Percentiles rank a stretch among this genome's conserved stretches.
Conservation (phyloP, 2,113 vertebrate species). For the Pluvianellus socialis region DNA sequence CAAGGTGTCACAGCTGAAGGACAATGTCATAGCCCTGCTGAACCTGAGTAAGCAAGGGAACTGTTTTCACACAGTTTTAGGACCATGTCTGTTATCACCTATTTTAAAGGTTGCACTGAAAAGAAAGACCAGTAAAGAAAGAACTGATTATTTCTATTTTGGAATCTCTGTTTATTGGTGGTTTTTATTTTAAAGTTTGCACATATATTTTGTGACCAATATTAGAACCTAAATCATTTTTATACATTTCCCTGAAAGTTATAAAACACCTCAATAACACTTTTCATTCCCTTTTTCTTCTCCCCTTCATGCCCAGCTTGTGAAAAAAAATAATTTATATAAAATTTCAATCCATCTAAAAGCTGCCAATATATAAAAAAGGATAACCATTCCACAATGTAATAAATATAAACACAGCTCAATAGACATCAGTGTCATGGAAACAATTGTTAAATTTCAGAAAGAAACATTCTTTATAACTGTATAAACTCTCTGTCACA, state of each 20-base stretch:
- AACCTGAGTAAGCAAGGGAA: not conserved
- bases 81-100: not conserved
- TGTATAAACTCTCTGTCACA: conserved; percentile 47
- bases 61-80: not conserved
- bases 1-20: not conserved
- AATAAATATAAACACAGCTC: conserved; percentile 63
- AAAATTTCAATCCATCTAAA: conserved; percentile 59
- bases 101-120: not conserved
- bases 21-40: not conserved
- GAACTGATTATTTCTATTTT: not conserved
- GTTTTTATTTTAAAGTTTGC: not conserved
- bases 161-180: not conserved
- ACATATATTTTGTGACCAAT: not conserved
- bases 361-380: conserved; percentile 50
- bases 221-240: conserved; percentile 27
- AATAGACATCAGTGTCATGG: conserved; percentile 35
- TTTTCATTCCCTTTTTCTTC: not conserved
- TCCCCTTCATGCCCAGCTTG: not conserved
- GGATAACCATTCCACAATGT: conserved; percentile 46
- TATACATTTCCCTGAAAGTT: not conserved
- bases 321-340: not conserved
- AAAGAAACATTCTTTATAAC: conserved; percentile 60
- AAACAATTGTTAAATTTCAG: conserved; percentile 60
- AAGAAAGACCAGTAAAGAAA: not conserved
- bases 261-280: not conserved